These are phyloP conservation scores for Bilobella aurantiaca DNA, from an alignment of 1,140 invertebrate species.

Conservation along the genomic window DNA sequence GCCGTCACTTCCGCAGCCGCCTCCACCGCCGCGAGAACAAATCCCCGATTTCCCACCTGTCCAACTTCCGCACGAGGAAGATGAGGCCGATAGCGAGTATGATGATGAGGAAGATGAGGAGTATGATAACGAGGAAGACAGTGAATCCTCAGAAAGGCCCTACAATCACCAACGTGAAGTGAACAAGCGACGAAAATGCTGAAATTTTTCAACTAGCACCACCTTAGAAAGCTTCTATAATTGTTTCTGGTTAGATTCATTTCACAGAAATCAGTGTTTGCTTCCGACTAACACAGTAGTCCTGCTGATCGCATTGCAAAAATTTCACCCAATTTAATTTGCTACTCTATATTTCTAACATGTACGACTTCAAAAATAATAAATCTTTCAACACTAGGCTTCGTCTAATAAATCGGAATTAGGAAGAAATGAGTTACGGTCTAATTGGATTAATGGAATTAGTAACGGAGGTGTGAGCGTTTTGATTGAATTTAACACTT, in stretches of 20 bases:
- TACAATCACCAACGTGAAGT: constrained; percentile 2
- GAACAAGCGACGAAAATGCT: constrained; percentile 2
- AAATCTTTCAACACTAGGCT: too few species aligned
- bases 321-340: too few species aligned
- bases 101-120: constrained; percentile 34
- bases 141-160: not conserved
- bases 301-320: too few species aligned
- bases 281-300: too few species aligned
- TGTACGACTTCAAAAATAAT: too few species aligned
- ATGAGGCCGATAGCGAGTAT: constrained; percentile 36
- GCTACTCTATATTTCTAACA: too few species aligned
- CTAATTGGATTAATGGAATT: too few species aligned
- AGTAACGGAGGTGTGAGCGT: too few species aligned
- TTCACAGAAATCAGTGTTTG: too few species aligned
- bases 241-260: not conserved
- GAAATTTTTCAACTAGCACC: not conserved
- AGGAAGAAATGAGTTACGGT: too few species aligned
- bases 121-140: constrained; percentile 6
- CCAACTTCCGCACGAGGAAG: constrained; percentile 37
- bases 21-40: constrained; percentile 35
- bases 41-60: constrained; percentile 40
- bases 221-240: not conserved
- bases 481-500: not conserved
- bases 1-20: not conserved
- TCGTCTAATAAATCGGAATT: too few species aligned